These are phyloP conservation scores for Anastatus disparis DNA, from an alignment of 1,140 invertebrate genomes.

Conservation along the genomic window DNA sequence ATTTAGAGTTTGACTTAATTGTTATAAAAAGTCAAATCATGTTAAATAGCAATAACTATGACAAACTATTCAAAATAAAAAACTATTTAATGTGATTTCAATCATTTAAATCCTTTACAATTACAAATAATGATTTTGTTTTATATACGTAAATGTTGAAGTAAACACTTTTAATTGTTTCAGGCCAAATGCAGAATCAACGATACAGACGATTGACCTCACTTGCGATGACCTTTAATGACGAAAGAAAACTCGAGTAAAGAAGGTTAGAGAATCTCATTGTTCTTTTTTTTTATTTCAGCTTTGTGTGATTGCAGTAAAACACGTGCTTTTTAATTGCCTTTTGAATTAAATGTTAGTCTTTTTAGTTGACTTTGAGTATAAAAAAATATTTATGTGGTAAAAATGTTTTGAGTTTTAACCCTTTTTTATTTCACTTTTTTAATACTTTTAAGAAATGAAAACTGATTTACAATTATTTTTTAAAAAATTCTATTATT, in stretches of 20 bases:
- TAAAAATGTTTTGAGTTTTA: too few relatives aligned
- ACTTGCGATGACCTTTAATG: conserved; percentile 1
- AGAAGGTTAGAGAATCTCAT: conserved; percentile 8
- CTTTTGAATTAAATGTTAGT: neutral
- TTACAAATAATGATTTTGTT: neutral
- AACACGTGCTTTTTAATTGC: too few relatives aligned
- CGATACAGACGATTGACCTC: neutral
- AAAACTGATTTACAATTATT: too few relatives aligned
- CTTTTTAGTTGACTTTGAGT: too few relatives aligned
- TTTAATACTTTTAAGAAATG: too few relatives aligned
- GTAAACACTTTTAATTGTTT: neutral
- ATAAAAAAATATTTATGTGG: too few relatives aligned
- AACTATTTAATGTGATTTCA: too few relatives aligned
- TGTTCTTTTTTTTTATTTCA: neutral
- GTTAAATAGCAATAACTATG: too few relatives aligned
- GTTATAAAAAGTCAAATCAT: neutral
- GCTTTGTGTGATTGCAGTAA: too few relatives aligned
- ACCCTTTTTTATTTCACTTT: too few relatives aligned
- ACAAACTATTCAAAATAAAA: neutral
- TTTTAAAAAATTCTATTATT: too few relatives aligned
- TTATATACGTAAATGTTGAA: conserved; percentile 1
- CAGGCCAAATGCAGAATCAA: conserved; percentile 2
- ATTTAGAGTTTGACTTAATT: too few relatives aligned
- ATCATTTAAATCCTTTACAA: neutral
- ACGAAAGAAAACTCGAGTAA: conserved; percentile 11